Evolutionary conservation across 2,797 vertebrate species (phyloP).

Genomic region (Notolepis coatsorum): DNA sequence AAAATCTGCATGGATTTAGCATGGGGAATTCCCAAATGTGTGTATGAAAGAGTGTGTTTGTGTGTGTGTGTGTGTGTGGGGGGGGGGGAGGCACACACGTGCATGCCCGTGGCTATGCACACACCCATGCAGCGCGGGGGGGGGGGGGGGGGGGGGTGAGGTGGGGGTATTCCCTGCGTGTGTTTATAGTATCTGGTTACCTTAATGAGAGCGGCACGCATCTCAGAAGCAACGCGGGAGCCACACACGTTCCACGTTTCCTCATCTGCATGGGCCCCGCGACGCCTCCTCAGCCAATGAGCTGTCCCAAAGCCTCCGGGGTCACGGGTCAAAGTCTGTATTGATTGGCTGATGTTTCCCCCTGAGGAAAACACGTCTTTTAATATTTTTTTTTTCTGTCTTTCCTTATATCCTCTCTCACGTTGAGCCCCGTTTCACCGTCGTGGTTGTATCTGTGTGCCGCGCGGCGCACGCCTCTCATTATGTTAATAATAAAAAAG

Average conservation of each 20-base stretch:
- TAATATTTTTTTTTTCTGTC: conserved; percentile 38
- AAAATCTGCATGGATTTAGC: conserved; percentile 30
- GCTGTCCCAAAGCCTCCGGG: neutral
- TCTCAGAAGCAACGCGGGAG: neutral
- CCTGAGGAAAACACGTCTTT: neutral
- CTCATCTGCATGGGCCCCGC: neutral
- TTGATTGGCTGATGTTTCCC: conserved; percentile 1
- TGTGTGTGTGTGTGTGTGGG: no score
- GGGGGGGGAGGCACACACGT: neutral
- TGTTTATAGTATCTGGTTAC: neutral
- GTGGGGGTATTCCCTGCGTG: neutral
- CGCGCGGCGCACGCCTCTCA: conserved; percentile 17
- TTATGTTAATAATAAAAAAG: conserved; percentile 24
- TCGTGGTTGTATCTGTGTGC: neutral
- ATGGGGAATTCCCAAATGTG: conserved; percentile 28
- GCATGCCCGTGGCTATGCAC: neutral
- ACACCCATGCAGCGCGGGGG: neutral
- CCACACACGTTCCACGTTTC: neutral
- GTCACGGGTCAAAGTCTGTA: conserved; percentile 2
- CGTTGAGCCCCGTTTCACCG: neutral
- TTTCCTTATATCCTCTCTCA: neutral
- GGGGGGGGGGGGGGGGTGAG: neutral
- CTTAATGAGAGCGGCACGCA: neutral
- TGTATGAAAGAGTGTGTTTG: conserved; percentile 5
- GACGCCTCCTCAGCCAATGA: conserved; percentile 1